These are phyloP conservation scores for Aurelia sp. DNA, from an alignment of 30 jellyfish, hydroid and myxozoan species.

Conservation along the genomic window DNA sequence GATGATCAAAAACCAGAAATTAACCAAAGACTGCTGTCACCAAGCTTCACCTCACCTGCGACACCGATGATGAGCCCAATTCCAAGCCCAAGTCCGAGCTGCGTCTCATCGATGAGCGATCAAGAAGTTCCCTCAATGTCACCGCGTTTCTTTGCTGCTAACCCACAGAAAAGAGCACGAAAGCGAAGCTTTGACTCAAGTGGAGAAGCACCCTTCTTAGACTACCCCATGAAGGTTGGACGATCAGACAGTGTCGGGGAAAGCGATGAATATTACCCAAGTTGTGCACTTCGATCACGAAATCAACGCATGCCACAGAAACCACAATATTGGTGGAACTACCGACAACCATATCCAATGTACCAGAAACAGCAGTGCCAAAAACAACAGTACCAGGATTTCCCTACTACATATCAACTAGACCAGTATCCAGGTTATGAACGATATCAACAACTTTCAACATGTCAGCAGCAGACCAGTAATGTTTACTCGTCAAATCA, in stretches of 20 bases:
- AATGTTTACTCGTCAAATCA: neutral
- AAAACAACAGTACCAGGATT: neutral
- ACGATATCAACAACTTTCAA: neutral
- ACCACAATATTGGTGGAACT: neutral
- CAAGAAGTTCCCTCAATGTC: constrained; percentile 81
- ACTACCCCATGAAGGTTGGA: constrained; percentile 43
- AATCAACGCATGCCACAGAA: neutral
- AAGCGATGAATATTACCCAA: constrained; percentile 55
- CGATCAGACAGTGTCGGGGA: constrained; percentile 77
- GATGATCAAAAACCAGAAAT: constrained; percentile 16
- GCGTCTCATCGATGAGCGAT: constrained; percentile 60
- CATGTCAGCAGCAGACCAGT: neutral
- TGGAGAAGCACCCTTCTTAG: constrained; percentile 37
- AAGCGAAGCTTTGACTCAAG: constrained; percentile 47
- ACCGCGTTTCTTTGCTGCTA: constrained; percentile 42
- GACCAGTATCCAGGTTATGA: neutral
- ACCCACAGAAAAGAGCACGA: constrained; percentile 53
- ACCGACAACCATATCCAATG: neutral
- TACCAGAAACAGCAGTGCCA: neutral
- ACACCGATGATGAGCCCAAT: constrained; percentile 60
- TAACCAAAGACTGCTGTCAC: neutral
- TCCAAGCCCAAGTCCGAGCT: constrained; percentile 76
- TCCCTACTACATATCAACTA: neutral
- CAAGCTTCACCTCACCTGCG: constrained; percentile 23
- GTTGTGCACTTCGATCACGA: constrained; percentile 10